Evolutionary conservation across 2,797 vertebrate species (phyloP).

Genomic region (Phoebastria nigripes): DNA sequence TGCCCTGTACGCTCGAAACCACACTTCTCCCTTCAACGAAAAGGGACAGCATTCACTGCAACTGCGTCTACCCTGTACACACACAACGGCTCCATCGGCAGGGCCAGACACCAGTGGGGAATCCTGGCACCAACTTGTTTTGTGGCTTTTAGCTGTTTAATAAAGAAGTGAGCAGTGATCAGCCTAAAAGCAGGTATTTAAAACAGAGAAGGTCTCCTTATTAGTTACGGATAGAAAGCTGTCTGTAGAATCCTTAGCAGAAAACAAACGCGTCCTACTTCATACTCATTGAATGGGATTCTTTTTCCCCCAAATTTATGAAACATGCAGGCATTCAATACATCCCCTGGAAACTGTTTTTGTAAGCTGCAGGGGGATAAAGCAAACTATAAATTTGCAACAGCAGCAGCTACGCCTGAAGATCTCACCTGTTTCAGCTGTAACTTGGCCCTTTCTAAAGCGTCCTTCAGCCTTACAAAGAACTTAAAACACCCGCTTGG

Average conservation of each 20-base stretch:
- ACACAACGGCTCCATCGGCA: not conserved
- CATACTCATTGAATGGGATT: not conserved
- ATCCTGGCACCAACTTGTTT: conserved; percentile 35
- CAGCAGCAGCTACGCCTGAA: not conserved
- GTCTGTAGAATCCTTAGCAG: not conserved
- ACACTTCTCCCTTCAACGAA: not conserved
- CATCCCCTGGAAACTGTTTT: not conserved
- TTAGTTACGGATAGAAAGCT: not conserved
- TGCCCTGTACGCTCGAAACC: conserved; percentile 14
- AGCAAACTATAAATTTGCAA: not conserved
- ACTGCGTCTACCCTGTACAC: not conserved
- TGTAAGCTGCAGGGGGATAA: not conserved
- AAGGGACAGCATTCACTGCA: conserved; percentile 26
- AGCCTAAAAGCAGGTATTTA: conserved; percentile 11
- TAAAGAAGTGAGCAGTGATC: conserved; percentile 3
- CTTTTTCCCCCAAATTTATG: not conserved
- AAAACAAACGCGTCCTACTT: not conserved
- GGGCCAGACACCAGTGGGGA: conserved; percentile 35
- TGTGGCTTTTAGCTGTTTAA: conserved; percentile 5
- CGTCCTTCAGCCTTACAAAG: not conserved
- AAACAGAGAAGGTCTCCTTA: not conserved
- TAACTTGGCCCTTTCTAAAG: not conserved
- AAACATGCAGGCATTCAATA: not conserved
- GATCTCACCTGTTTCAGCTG: not conserved
- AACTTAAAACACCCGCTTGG: not conserved